Base-by-base conservation (phyloP, 1,140 invertebrate genomes). In the Gonioctena quinquepunctata region DNA sequence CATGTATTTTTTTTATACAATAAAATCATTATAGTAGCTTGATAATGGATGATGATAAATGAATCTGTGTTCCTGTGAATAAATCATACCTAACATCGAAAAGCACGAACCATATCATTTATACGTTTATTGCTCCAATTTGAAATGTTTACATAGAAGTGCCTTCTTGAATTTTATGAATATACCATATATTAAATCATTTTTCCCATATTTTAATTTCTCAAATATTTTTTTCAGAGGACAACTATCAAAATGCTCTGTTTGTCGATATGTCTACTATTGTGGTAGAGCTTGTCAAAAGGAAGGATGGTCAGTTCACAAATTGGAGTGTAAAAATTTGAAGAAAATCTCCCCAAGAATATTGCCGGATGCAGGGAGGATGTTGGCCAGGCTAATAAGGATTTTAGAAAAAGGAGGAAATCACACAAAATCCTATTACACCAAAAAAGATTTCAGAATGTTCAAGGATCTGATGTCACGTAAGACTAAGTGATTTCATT, bases 381-480 rank as follows among this genome's bases (percentile, higher is more conserved):
- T 94, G 70, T 84, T 95, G 59, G 89, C 91, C 5, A 88, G 89
- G 76, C 85, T 95, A 48, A 90, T 94, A 60, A 85, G 92, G 56
- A 90, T 90, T 66, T 77, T 94, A 23, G 81, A 88, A 70, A 86
- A 89, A 70, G 90, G 90, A 4, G 90, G 91, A 60, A 88, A 87
- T 49, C 79, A 86, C 19, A 86, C 90, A 62, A 88, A 88, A 66
- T 86, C 87, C 11, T 92, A 89, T 79, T 93, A 93, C 74, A 86
- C 88, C 2, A 83, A 88, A 28, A 90, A 86, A 19, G 88, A 87
- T 7, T 93, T 87, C 70, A 85, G 93, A 71, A 89, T 89, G 81
- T 95, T 94, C 83, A 90, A 91, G 73, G 92, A 95, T 84, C 82
- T 95, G 3, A 94, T 95, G 92, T 93, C 93, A 22, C 94, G 93